Evolutionary conservation across 23 tunicate genomes (phyloP), one percentile per base, ranked within the genome.

Genomic region (Clavelina lepadiformis): DNA sequence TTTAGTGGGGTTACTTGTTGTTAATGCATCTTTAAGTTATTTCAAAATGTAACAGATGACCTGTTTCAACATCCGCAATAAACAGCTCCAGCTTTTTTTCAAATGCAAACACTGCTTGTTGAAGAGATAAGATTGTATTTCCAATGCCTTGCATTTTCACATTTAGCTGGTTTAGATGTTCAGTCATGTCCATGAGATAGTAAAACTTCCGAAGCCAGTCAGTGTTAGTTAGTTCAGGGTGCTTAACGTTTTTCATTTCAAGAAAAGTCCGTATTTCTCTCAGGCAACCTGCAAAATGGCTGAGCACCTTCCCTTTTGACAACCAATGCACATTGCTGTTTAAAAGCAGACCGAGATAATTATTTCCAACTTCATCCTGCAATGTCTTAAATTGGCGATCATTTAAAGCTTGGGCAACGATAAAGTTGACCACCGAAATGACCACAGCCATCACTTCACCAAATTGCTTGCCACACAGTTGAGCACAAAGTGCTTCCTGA

Each of bases 181-280:
- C 70, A 64, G 59, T 64, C 70, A 64, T 64, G 58, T 64, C 70
- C 70, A 64, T 54, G 70, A 64, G 70, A 64, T 38, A 64, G 70
- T 64, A 64, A 64, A 64, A 64, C 70, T 64, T 64, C 70, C 70
- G 70, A 7, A 38, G 58, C 70, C 59, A 26, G 35, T 58, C 65
- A 38, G 70, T 53, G 37, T 64, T 64, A 54, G 58, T 64, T 64
- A 64, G 70, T 54, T 64, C 70, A 64, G 70, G 70, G 37, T 64
- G 70, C 70, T 64, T 38, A 64, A 64, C 58, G 58, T 64, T 38
- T 64, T 64, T 64, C 70, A 37, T 64, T 64, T 64, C 60, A 64
- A 64, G 70, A 64, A 64, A 37, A 38, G 70, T 64, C 59, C 70
- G 70, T 64, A 64, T 64, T 64, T 64, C 70, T 35, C 59, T 38